Percentiles rank a stretch among this genome's conserved stretches.
Evolutionary conservation across 2,113 vertebrate genomes (phyloP).

Genomic region (Catagonus wagneri): DNA sequence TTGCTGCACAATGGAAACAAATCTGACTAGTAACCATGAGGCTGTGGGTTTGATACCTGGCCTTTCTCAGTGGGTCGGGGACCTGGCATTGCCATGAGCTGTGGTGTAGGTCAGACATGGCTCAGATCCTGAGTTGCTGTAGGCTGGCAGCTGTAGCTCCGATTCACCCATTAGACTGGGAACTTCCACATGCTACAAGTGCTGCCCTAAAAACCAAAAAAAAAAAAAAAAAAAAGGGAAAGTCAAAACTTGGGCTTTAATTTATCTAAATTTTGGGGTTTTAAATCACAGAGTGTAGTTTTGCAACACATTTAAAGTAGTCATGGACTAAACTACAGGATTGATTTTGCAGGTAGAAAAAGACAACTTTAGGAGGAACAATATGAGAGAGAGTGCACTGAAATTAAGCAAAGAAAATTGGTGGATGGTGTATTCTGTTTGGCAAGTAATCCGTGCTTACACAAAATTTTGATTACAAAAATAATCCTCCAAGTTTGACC

Average conservation of each 20-base stretch:
- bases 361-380: background rate
- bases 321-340: background rate
- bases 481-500: background rate
- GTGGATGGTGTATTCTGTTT: background rate
- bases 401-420: constrained; percentile 5
- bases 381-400: background rate
- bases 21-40: no score
- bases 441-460: background rate
- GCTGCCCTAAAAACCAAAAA: no score
- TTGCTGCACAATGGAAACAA: no score
- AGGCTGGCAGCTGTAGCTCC: no score
- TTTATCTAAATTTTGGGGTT: background rate
- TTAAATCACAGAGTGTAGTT: background rate
- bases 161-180: no score
- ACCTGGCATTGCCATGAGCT: no score
- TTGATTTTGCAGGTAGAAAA: background rate
- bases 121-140: no score
- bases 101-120: no score
- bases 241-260: background rate
- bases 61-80: no score
- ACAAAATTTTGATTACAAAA: background rate
- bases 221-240: background rate
- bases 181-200: no score
- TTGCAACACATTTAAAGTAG: background rate
- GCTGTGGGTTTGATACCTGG: no score